These are phyloP conservation scores for Tipula helvola DNA, from an alignment of 2,888 invertebrate species.

Conservation along the genomic window DNA sequence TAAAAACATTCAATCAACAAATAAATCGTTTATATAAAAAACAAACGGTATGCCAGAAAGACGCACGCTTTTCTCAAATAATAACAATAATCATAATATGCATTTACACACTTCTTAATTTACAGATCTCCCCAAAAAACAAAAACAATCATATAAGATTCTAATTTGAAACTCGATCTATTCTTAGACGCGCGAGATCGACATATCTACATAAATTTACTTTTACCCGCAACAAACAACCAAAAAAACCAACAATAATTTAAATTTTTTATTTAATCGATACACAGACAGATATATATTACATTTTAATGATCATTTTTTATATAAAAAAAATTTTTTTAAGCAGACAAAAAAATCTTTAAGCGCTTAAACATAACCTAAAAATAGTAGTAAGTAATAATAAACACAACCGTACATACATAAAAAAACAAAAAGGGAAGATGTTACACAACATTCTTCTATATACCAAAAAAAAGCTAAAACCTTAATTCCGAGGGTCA, in stretches of 20 bases:
- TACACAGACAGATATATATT: constrained; percentile 4
- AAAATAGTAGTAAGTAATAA: background rate
- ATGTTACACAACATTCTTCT: background rate
- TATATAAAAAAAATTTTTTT: background rate
- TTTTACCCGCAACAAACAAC: background rate
- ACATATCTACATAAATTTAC: background rate
- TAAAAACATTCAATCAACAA: background rate
- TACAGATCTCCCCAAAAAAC: background rate
- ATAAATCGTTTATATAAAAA: background rate
- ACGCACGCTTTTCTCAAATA: background rate
- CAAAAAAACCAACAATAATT: background rate
- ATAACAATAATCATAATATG: background rate
- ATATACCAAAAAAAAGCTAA: background rate
- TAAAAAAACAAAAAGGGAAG: background rate
- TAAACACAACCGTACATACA: background rate
- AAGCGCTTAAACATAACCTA: background rate
- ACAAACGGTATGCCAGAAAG: background rate
- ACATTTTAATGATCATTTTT: background rate
- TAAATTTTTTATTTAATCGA: background rate
- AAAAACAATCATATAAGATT: background rate
- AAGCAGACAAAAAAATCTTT: background rate
- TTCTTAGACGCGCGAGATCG: background rate
- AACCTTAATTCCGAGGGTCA: constrained; percentile 4
- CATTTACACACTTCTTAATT: background rate
- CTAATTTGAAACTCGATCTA: background rate